Evolutionary conservation across 2,113 vertebrate species (phyloP), one percentile per base, ranked within the genome.

Genomic region (Passer domesticus): DNA sequence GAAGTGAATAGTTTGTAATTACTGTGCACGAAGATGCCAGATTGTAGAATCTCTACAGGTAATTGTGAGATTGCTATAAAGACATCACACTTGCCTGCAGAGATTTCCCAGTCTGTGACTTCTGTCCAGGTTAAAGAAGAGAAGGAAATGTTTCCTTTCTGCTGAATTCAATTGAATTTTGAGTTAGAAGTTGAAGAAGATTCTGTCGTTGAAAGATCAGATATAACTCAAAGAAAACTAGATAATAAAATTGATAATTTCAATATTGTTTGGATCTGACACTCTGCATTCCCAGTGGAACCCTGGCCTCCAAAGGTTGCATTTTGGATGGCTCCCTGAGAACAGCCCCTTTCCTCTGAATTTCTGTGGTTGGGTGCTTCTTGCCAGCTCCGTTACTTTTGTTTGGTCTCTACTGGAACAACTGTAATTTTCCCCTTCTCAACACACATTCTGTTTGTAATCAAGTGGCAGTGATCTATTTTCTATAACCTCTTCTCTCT

Each of bases 31-130:
- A 92, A 96, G 96, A 84, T 98, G 97, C 97, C 98, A 97, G 98
- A 98, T 98, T 98, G 98, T 97, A 98, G 98, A 99, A 99, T 98
- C 99, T 99, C 99, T 99, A 98, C 98, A 86, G 98, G 98, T 99
- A 98, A 99, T 97, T 99, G 99, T 99, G 98, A 99, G 98, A 98
- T 98, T 98, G 95, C 96, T 96, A 77, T 94, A 97, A 97, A 94
- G 96, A 98, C 97, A 98, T 98, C 99, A 99, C 99, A 99, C 98
- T 99, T 99, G 98, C 99, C 99, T 99, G 98, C 98, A 99, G 99
- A 99, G 99, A 99, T 99, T 99, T 99, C 98, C 95, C 98, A 99
- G 98, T 99, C 98, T 98, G 97, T 43, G 98, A 97, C 96, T 93
- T 89, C 80, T 81, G 80, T 98, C 84, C 86, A 94, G 81, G 74